Percentiles rank a stretch among this genome's conserved stretches.
These are phyloP conservation scores for Drosophila nasuta DNA, from an alignment of 1,140 invertebrate species.

Conservation along the genomic window DNA sequence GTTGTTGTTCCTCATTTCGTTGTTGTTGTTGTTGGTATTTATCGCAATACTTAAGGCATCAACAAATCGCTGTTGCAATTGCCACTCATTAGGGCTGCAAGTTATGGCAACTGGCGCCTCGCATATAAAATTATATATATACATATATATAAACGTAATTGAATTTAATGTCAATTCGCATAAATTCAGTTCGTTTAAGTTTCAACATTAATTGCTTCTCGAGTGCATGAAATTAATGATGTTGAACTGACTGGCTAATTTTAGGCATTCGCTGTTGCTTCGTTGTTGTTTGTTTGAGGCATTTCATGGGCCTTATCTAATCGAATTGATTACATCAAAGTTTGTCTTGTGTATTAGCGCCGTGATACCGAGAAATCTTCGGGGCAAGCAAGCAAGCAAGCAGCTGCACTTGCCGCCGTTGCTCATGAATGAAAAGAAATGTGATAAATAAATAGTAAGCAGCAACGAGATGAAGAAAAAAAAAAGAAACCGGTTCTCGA, in stretches of 20 bases:
- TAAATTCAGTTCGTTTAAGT: conserved; percentile 48
- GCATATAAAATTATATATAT: conserved; percentile 17
- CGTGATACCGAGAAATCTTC: conserved; percentile 49
- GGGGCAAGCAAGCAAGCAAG: background rate
- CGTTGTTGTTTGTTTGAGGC: conserved; percentile 11
- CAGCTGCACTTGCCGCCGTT: conserved; percentile 56
- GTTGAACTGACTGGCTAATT: conserved; percentile 54
- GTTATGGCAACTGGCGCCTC: conserved; percentile 38
- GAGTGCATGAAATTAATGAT: conserved; percentile 20
- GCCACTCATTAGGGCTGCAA: conserved; percentile 48
- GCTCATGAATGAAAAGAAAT: conserved; percentile 63
- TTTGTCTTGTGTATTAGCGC: conserved; percentile 71
- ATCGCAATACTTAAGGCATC: conserved; percentile 44
- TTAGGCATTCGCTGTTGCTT: conserved; percentile 5
- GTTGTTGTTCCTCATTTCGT: conserved; percentile 3
- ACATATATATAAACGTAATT: conserved; percentile 19
- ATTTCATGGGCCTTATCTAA: conserved; percentile 75
- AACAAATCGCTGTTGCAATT: conserved; percentile 56
- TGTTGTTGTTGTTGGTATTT: conserved; percentile 30
- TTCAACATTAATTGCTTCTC: conserved; percentile 14
- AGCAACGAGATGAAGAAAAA: conserved; percentile 77
- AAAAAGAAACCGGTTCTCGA: conserved; percentile 59
- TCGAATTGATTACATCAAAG: conserved; percentile 77
- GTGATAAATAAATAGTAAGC: conserved; percentile 33
- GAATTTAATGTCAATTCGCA: conserved; percentile 57